phyloP scores from a whole-genome alignment of 2,888 invertebrate genomes.

The Aspidiotus destructor region DNA sequence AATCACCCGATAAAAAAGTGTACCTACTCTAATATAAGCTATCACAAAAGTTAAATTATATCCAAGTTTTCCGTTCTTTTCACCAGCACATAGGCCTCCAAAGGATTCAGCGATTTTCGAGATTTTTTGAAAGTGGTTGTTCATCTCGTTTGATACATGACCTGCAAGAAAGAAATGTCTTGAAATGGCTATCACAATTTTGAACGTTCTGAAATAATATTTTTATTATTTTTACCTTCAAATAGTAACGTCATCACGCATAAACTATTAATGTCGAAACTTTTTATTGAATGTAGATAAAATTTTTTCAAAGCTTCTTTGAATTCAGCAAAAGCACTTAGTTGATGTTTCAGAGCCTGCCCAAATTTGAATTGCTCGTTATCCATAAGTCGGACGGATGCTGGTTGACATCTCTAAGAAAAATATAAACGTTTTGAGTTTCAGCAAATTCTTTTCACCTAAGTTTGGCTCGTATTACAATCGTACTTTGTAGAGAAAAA shows the following conservation, averaged over 20 bases:
- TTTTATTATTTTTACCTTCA: constrained; percentile 54
- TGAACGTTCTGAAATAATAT: no score
- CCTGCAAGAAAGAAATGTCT: not conserved
- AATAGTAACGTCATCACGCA: constrained; percentile 81
- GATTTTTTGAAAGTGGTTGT: constrained; percentile 47
- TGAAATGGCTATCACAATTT: no score
- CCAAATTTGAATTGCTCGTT: constrained; percentile 96
- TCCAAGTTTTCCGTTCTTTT: constrained; percentile 87
- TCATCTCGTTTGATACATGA: constrained; percentile 11
- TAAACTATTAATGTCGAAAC: constrained; percentile 70
- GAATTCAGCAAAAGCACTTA: constrained; percentile 53
- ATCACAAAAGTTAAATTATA: constrained; percentile 96
- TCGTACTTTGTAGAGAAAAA: no score
- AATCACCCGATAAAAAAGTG: no score
- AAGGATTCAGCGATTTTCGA: constrained; percentile 65
- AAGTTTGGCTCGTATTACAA: no score
- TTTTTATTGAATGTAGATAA: constrained; percentile 79
- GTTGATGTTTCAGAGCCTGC: constrained; percentile 58
- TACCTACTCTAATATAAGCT: constrained; percentile 79
- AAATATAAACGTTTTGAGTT: constrained; percentile 7
- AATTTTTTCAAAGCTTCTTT: constrained; percentile 73
- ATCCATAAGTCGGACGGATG: constrained; percentile 93
- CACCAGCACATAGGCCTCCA: constrained; percentile 83
- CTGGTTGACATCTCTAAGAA: constrained; percentile 72
- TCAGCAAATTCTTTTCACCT: not conserved